Conservation (phyloP, 1,140 invertebrate genomes). For the Medauroidea extradentata region DNA sequence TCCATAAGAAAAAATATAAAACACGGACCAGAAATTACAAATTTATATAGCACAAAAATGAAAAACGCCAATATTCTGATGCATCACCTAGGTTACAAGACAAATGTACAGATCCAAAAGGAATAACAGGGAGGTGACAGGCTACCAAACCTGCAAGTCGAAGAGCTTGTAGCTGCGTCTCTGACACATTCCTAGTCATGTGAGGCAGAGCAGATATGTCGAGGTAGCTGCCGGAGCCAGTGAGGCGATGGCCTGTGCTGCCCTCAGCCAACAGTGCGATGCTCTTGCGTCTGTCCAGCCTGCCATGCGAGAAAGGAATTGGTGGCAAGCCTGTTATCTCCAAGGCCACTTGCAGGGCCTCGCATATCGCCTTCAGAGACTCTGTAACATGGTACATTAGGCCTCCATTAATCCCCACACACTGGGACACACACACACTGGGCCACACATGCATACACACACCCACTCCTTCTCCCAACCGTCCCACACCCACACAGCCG, state of each 20-base stretch:
- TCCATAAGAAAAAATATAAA: no score
- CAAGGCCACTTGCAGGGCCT: constrained; percentile 77
- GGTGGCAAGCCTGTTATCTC: constrained; percentile 61
- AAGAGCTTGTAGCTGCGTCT: constrained; percentile 56
- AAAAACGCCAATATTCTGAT: not conserved
- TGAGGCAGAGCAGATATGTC: constrained; percentile 53
- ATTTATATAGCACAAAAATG: not conserved
- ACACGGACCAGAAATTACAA: no score
- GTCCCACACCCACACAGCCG: no score
- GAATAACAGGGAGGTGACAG: no score
- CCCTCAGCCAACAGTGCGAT: constrained; percentile 45
- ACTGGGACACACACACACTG: no score
- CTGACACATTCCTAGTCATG: constrained; percentile 59
- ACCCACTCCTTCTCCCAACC: no score
- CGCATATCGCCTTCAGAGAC: constrained; percentile 80
- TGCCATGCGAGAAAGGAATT: constrained; percentile 52
- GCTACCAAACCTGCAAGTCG: constrained; percentile 64
- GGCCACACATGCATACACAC: no score
- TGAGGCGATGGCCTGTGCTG: constrained; percentile 13
- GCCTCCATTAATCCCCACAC: no score
- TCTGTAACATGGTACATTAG: constrained; percentile 68
- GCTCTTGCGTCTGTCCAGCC: constrained; percentile 69
- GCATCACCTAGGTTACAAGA: no score
- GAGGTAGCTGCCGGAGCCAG: constrained; percentile 43
- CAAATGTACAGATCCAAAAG: no score